Evolutionary conservation across 64 coral and sea anemone species (phyloP), one percentile per base, ranked within the genome.

Genomic region (Actinia equina): DNA sequence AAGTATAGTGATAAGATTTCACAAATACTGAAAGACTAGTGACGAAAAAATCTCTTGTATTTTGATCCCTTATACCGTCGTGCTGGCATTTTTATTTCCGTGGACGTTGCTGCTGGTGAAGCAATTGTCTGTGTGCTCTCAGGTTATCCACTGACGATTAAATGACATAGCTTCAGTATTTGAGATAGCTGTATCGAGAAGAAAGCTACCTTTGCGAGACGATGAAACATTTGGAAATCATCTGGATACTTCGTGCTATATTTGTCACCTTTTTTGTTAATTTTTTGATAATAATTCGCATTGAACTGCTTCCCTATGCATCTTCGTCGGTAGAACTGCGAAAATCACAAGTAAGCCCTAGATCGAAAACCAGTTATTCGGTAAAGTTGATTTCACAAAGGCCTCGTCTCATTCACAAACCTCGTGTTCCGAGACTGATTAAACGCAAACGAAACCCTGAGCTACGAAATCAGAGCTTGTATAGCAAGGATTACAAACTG

Each of bases 401-500:
- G n/a, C 63, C 19, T 69, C 63, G 63, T 22, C 63, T 10, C 8
- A 25, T 74, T 74, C 69, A 74, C 69, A 74, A 25, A 74, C 26
- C 14, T 41, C 69, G 69, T 30, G 69, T 74, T 41, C 69, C 69
- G 41, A 74, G 69, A 74, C 12, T 74, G 69, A 7, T 41, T 30
- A 26, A 74, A 1, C 69, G 69, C 26, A 74, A 74, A 74, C 23
- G 69, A 14, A 74, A 74, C 25, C 69, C 69, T 26, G 26, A 74
- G 41, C 69, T 26, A 12, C n/a, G 69, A 74, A 74, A 74, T 74
- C 23, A 74, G 26, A 74, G 25, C 25, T 5, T 41, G 10, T 74
- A 25, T n/a, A 30, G 23, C 27, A 74, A 74, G 26, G 69, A 74
- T 41, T 74, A 74, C 26, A 82, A 82, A 43, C 80, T 93, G 18